phyloP scores from a whole-genome alignment of 2,888 invertebrate species.

The Azorinus chamasolen region DNA sequence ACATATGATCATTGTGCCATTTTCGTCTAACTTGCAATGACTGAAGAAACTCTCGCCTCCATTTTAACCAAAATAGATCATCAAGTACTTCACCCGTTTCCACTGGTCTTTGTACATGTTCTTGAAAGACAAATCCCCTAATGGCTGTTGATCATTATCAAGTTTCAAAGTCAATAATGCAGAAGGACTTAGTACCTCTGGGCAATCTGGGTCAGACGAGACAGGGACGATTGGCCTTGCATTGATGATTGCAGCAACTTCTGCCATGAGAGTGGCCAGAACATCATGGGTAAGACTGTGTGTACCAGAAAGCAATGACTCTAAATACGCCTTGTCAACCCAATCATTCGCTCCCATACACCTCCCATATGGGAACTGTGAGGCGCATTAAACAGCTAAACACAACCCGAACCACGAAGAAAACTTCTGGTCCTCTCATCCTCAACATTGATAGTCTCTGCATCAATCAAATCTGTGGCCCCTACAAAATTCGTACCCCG shows the following conservation, averaged over 20 bases:
- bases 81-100: constrained; percentile 51
- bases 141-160: neutral
- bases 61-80: constrained; percentile 53
- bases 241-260: constrained; percentile 58
- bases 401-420: constrained; percentile 25
- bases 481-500: constrained; percentile 63
- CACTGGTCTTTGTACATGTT: constrained; percentile 49
- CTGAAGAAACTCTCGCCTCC: constrained; percentile 44
- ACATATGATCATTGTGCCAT: constrained; percentile 10
- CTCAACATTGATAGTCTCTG: constrained; percentile 53
- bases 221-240: constrained; percentile 44
- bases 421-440: constrained; percentile 21
- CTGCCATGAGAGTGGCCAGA: constrained; percentile 56
- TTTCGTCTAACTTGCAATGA: constrained; percentile 22
- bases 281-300: constrained; percentile 54
- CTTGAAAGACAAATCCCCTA: constrained; percentile 12
- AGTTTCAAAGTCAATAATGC: constrained; percentile 47
- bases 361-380: constrained; percentile 61
- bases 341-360: constrained; percentile 60
- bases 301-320: constrained; percentile 42
- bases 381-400: constrained; percentile 59
- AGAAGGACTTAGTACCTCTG: constrained; percentile 45
- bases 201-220: constrained; percentile 48
- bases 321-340: constrained; percentile 46
- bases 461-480: constrained; percentile 34